A percentile compares a stretch with the other conserved stretches of the same genome.
Evolutionary conservation across 2,113 vertebrate species (phyloP).

Genomic region (Crotalus tigris): DNA sequence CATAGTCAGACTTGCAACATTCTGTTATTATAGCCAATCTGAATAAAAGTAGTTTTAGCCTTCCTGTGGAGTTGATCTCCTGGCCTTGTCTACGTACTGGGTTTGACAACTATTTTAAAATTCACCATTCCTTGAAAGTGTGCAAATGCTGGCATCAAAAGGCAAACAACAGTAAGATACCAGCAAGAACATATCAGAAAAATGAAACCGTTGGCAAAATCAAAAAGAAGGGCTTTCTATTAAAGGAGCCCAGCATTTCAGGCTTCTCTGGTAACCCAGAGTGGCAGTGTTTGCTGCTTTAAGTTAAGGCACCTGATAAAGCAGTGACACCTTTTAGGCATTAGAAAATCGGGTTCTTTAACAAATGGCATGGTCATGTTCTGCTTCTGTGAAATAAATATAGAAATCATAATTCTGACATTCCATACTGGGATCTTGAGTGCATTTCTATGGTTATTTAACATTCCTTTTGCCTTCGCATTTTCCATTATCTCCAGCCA

Average conservation of each 20-base stretch:
- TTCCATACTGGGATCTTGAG: background rate
- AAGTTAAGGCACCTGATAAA: background rate
- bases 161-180: background rate
- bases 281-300: background rate
- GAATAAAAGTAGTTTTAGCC: background rate
- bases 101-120: background rate
- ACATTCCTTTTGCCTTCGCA: background rate
- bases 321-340: background rate
- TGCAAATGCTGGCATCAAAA: background rate
- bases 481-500: background rate
- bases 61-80: background rate
- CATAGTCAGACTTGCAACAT: background rate
- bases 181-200: background rate
- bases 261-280: background rate
- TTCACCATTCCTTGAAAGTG: background rate
- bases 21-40: background rate
- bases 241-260: background rate
- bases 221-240: background rate
- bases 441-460: background rate
- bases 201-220: background rate
- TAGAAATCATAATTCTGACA: background rate
- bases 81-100: background rate
- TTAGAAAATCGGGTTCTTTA: background rate
- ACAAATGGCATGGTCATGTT: background rate
- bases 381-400: background rate